Evolutionary conservation across 2,113 vertebrate species (phyloP), one percentile per base, ranked within the genome.

Genomic region (Sialia sialis): DNA sequence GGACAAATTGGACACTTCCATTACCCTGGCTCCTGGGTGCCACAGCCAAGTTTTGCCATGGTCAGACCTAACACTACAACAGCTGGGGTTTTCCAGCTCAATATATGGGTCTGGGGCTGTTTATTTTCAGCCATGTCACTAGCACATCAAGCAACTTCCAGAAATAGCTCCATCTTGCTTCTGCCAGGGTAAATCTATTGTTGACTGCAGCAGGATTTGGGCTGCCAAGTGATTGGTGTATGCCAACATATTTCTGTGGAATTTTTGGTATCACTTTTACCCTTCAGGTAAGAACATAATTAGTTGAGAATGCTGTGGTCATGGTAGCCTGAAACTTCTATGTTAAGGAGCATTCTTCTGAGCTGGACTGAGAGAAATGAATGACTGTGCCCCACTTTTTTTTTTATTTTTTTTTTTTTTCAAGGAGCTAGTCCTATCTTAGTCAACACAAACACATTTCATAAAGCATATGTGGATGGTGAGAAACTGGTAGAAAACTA

Each of bases 401-500:
- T 92, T 86, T 91, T 92, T 75, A n/a, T n/a, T n/a, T n/a, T 46
- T 91, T 94, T 88, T 89, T 89, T 92, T 86, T 91, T 92, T 75
- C 27, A 89, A 89, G 86, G 72, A 96, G 60, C 68, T 63, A 89
- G 60, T 83, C 60, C 74, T 75, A 36, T 93, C 78, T 82, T 74
- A 90, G 88, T 87, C 80, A 95, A 93, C 80, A 87, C 77, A 94
- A 92, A 95, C 88, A 92, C 68, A 55, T 92, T 95, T 92, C 73
- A 78, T 72, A 66, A 81, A 95, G 58, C 87, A 80, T 94, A 92
- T 91, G 91, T 75, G 43, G 26, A 79, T 86, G 58, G 91, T 3
- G 68, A 94, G 83, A 91, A 79, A 58, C 82, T 83, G 64, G 84
- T 85, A 70, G 70, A 77, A 95, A 96, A 93, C 78, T 94, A 95